Evolutionary conservation across 2,797 vertebrate species (phyloP).

Genomic region (Notolepis coatsorum): DNA sequence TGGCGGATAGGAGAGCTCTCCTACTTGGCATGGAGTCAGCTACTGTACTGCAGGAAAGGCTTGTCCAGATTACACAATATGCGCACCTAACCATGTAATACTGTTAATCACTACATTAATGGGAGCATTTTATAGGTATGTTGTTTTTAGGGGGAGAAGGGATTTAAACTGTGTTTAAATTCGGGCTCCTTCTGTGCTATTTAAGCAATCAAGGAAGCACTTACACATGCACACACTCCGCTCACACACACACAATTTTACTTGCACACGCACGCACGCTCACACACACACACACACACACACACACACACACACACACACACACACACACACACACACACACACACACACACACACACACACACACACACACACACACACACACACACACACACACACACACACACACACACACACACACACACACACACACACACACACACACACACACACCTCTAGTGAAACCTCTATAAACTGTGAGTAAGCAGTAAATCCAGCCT

Average conservation of each 20-base stretch:
- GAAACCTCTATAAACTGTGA: conserved; percentile 2
- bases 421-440: not conserved
- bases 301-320: not conserved
- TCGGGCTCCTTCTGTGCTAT: conserved; percentile 6
- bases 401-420: not conserved
- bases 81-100: conserved; percentile 19
- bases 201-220: not conserved
- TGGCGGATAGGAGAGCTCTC: not conserved
- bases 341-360: not conserved
- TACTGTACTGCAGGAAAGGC: not conserved
- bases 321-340: not conserved
- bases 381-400: not conserved
- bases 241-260: not conserved
- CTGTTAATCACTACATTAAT: conserved; percentile 14
- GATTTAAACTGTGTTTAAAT: conserved; percentile 21
- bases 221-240: not conserved
- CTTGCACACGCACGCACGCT: no score
- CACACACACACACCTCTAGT: not conserved
- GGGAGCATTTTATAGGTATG: conserved; percentile 11
- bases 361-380: not conserved
- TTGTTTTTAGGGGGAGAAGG: not conserved
- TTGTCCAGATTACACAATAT: conserved; percentile 18
- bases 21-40: conserved; percentile 2
- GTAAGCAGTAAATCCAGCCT: conserved; percentile 9
- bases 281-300: not conserved